phyloP scores from a whole-genome alignment of 2,888 invertebrate species.

The Lasioglossum figueresi region DNA sequence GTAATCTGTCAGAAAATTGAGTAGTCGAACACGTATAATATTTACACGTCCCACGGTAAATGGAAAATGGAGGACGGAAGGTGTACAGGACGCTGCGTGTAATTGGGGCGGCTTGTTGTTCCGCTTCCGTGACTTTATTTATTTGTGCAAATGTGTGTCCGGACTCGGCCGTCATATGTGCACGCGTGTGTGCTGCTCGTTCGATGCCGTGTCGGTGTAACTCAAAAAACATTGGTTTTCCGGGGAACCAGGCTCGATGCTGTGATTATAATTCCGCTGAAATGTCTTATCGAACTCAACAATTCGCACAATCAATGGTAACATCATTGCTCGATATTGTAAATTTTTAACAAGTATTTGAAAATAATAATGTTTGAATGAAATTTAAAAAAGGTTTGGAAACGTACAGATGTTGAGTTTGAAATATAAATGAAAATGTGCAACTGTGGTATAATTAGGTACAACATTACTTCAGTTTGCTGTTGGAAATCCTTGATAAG shows the following conservation, averaged over 20 bases:
- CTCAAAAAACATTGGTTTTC: not conserved
- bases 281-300: not conserved
- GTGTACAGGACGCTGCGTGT: not conserved
- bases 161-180: not conserved
- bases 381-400: too few relatives aligned
- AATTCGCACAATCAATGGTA: not conserved
- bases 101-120: slow-evolving; percentile 4
- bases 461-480: not conserved
- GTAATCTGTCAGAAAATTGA: slow-evolving; percentile 15
- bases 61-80: not conserved
- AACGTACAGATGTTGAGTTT: not conserved
- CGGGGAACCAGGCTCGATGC: not conserved
- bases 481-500: not conserved
- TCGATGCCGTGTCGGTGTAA: not conserved
- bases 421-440: not conserved
- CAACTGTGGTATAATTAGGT: not conserved
- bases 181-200: not conserved
- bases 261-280: not conserved
- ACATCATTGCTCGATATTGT: not conserved
- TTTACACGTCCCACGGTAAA: slow-evolving; percentile 10
- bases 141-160: not conserved
- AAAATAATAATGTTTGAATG: too few relatives aligned
- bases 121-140: slow-evolving; percentile 1
- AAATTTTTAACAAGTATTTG: not conserved
- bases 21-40: not conserved